Percentiles rank a stretch among this genome's conserved stretches.
Evolutionary conservation across 2,113 vertebrate genomes (phyloP).

Genomic region (Osmerus eperlanus): DNA sequence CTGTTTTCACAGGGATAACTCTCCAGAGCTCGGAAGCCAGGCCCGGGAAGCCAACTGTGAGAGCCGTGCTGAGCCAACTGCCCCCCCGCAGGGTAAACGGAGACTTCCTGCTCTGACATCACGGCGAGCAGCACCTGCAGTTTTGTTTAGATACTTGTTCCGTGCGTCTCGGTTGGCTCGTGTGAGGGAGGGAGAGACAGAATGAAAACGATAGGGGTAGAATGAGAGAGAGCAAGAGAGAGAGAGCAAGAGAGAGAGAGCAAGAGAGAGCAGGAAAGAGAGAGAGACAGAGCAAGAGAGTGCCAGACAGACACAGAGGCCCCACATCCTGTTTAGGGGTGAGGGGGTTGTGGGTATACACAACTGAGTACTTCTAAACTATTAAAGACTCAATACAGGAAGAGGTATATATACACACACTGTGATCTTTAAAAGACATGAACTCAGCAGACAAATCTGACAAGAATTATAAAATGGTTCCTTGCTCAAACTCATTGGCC

Average conservation of each 20-base stretch:
- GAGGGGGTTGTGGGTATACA: conserved; percentile 2
- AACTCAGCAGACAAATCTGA: too few species aligned
- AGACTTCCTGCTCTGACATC: conserved; percentile 62
- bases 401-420: background rate
- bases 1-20: conserved; percentile 59
- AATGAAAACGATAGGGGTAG: too few species aligned
- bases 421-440: too few species aligned
- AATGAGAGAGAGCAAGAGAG: too few species aligned
- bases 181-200: background rate
- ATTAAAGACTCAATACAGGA: conserved; percentile 7
- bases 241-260: too few species aligned
- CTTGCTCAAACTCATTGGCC: too few species aligned
- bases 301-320: too few species aligned
- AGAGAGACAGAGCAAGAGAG: too few species aligned
- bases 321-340: conserved; percentile 11
- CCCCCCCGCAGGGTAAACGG: conserved; percentile 32
- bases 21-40: conserved; percentile 26
- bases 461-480: too few species aligned
- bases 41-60: conserved; percentile 32
- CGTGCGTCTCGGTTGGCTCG: background rate
- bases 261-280: too few species aligned
- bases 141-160: conserved; percentile 43
- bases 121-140: conserved; percentile 37
- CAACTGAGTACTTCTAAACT: conserved; percentile 2
- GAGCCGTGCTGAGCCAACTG: conserved; percentile 25